Base-by-base conservation (phyloP, 2,113 vertebrate genomes). In the Oncorhynchus tshawytscha region DNA sequence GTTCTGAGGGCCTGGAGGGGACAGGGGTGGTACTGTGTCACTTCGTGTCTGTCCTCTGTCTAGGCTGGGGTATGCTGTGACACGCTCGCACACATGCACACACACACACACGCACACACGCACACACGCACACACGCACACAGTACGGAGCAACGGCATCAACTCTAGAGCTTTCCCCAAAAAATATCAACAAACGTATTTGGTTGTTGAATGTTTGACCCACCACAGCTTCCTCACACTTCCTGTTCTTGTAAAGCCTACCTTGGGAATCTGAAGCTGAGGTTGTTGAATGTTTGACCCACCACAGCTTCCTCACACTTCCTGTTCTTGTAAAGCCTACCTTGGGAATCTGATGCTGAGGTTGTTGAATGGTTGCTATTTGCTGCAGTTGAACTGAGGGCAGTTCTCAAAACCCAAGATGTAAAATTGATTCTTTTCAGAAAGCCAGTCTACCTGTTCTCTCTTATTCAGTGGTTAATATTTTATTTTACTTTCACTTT, bases 1-100 rank as follows among this genome's bases (percentile, higher is more conserved):
- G 39, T 45, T 45, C 9, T 45, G 39, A 45, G 39, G 39, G 39
- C 8, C 39, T 45, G 39, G 8, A 45, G 39, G 39, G 9, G 39
- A 45, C 39, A 45, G 34, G 34, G 34, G 34, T 39, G 34, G 74
- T 71, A 75, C 77, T 75, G 75, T 83, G 88, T 88, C 87, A 91
- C 68, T 69, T 79, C 8, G 2, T 45, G 39, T 45, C 9, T 45
- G 39, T 11, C 39, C 39, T 45, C 39, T 45, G 39, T 45, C 84
- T 69, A 72, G 24, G 71, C 67, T 20, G 3, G 45, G 45, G 9
- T 31, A 18, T 60, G 51, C 73, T 39, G 34, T 39, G 34, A 20
- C n/a, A 27, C 62, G 9, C 45, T 13, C 66, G 22, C 65, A 22
- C 49, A 54, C 27, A 25, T 27, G 75, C 8, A 70, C 51, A 72